A percentile compares a stretch with the other conserved stretches of the same genome.
Conservation (phyloP, 2,797 vertebrate species). For the Lacerta agilis region DNA sequence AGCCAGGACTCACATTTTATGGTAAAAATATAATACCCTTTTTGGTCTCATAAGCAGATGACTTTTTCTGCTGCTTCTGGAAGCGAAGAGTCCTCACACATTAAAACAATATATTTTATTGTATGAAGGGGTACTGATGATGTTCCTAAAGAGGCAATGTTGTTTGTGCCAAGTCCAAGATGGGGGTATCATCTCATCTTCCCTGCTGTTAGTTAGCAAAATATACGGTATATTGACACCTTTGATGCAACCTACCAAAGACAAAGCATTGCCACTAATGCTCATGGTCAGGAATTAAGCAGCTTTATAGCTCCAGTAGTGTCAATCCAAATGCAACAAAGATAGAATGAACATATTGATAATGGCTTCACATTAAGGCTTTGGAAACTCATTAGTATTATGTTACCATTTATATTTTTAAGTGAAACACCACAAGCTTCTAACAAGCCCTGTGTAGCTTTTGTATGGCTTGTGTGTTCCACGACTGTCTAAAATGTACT, state of each 20-base stretch:
- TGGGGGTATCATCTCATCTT: not conserved
- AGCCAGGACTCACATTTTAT: not conserved
- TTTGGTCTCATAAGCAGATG: too few relatives aligned
- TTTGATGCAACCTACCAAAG: not conserved
- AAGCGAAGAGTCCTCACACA: not conserved
- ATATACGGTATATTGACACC: too few relatives aligned
- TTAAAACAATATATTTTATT: not conserved
- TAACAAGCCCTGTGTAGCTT: not conserved
- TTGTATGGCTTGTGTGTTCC: not conserved
- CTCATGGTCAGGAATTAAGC: not conserved
- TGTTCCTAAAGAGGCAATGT: not conserved
- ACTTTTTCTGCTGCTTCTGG: not conserved
- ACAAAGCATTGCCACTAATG: not conserved
- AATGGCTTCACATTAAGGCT: not conserved
- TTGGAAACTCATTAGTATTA: not conserved
- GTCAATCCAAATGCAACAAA: not conserved
- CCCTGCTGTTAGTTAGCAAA: not conserved
- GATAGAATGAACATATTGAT: not conserved
- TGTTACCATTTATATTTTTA: not conserved
- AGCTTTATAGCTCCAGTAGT: not conserved
- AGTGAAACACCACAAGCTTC: not conserved
- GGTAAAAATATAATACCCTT: not conserved
- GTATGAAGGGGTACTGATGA: not conserved
- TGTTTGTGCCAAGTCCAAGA: not conserved
- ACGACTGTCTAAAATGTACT: too few relatives aligned